phyloP scores from a whole-genome alignment of 2,113 vertebrate genomes.

The Crotalus viridis region DNA sequence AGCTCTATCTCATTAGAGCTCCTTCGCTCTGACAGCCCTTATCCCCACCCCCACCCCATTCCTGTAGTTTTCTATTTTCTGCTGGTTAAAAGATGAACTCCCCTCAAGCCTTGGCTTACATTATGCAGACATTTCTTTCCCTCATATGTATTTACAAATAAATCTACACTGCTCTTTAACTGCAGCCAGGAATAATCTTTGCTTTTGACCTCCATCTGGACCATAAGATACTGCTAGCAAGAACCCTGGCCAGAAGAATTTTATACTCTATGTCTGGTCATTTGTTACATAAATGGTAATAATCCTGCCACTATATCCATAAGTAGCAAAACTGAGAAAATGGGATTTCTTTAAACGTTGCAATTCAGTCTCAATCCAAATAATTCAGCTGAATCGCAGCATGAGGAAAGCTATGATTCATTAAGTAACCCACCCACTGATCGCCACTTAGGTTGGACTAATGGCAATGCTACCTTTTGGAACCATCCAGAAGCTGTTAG shows the following conservation, averaged over 20 bases:
- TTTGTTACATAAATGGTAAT: not conserved
- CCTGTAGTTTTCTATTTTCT: slow-evolving; percentile 18
- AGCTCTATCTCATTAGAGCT: slow-evolving; percentile 53
- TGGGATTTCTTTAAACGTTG: not conserved
- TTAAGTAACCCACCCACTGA: not conserved
- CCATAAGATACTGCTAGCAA: not conserved
- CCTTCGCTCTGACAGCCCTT: not conserved
- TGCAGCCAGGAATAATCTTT: not conserved
- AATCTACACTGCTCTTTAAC: not conserved
- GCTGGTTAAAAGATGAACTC: not conserved
- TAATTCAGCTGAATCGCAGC: not conserved
- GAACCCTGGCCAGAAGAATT: not conserved
- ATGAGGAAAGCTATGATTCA: not conserved
- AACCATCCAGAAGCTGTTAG: not conserved
- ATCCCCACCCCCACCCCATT: not conserved
- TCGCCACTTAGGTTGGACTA: not conserved
- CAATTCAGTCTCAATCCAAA: not conserved
- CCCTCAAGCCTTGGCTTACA: not conserved
- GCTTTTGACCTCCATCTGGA: not conserved
- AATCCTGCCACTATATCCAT: not conserved
- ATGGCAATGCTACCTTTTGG: not conserved
- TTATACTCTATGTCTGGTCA: not conserved
- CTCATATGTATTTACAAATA: not conserved
- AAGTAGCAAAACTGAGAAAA: not conserved
- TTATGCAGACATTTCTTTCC: not conserved